These are phyloP conservation scores for Macrophya alboannulata DNA, from an alignment of 2,888 invertebrate species.

Conservation along the genomic window DNA sequence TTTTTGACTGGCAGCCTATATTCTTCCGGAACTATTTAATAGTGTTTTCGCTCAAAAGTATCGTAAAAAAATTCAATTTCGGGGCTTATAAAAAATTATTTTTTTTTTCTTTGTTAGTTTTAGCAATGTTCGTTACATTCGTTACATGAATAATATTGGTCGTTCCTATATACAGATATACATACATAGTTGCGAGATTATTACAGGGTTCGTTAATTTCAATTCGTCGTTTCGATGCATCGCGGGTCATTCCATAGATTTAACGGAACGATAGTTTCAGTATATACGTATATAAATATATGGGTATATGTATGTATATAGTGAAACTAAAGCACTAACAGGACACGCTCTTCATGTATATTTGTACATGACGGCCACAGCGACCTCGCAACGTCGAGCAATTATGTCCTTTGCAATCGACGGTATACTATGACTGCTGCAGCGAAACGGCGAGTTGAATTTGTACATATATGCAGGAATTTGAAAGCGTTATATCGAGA, in stretches of 20 bases:
- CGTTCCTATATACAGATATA: not conserved
- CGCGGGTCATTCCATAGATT: slow-evolving; percentile 25
- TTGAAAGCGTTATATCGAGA: not conserved
- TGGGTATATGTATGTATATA: not conserved
- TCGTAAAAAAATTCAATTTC: no score
- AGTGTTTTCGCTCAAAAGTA: no score
- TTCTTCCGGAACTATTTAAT: no score
- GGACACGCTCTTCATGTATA: slow-evolving; percentile 28
- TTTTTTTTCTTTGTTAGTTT: not conserved
- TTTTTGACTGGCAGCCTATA: no score
- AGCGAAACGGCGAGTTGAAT: not conserved
- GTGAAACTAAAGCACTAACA: not conserved
- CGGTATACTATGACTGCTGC: not conserved
- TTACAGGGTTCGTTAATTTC: slow-evolving; percentile 50
- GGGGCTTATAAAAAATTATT: no score
- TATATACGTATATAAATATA: not conserved
- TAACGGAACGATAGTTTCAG: slow-evolving; percentile 38
- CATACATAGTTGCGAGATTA: not conserved
- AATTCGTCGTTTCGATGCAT: slow-evolving; percentile 13
- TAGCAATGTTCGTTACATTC: not conserved
- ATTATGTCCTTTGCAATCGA: slow-evolving; percentile 43
- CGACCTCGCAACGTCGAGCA: slow-evolving; percentile 51
- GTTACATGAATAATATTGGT: not conserved
- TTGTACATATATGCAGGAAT: slow-evolving; percentile 16
- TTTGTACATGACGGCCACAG: slow-evolving; percentile 24